Percentiles rank a stretch among this genome's conserved stretches.
Evolutionary conservation across 1,140 invertebrate species (phyloP).

Genomic region (Scylla paramamosain): DNA sequence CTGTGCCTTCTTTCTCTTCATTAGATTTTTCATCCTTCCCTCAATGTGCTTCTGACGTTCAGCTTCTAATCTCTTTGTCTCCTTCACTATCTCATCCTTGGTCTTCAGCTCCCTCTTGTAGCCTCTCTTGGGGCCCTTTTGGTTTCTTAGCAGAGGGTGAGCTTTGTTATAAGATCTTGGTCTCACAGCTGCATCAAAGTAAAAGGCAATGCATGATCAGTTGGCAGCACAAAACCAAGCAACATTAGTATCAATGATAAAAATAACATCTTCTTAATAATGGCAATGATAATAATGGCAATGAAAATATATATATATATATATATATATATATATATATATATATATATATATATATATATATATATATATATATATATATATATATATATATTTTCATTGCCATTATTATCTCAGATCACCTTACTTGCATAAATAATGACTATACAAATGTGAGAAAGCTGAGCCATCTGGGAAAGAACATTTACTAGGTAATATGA

Average conservation of each 20-base stretch:
- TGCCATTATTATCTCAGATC: too few species aligned
- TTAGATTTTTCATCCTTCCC: neutral
- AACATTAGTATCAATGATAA: neutral
- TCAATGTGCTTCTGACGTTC: slow-evolving; percentile 51
- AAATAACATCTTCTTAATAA: too few species aligned
- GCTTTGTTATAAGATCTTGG: slow-evolving; percentile 19
- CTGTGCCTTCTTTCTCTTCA: slow-evolving; percentile 21
- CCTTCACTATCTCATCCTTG: slow-evolving; percentile 36
- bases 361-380: neutral
- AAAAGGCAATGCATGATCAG: neutral
- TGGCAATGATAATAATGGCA: neutral
- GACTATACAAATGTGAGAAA: too few species aligned
- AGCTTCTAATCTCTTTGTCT: slow-evolving; percentile 36
- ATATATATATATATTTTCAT: too few species aligned
- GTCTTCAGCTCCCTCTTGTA: slow-evolving; percentile 57
- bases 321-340: neutral
- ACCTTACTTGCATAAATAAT: too few species aligned
- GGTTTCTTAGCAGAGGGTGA: slow-evolving; percentile 44
- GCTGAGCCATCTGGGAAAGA: too few species aligned
- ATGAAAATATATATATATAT: neutral
- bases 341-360: neutral
- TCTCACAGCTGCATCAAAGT: neutral
- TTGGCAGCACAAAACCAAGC: too few species aligned
- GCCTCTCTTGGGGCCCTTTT: slow-evolving; percentile 25
- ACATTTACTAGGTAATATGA: too few species aligned